phyloP scores from a whole-genome alignment of 2,888 invertebrate species.

The Chrysotoxum bicinctum region DNA sequence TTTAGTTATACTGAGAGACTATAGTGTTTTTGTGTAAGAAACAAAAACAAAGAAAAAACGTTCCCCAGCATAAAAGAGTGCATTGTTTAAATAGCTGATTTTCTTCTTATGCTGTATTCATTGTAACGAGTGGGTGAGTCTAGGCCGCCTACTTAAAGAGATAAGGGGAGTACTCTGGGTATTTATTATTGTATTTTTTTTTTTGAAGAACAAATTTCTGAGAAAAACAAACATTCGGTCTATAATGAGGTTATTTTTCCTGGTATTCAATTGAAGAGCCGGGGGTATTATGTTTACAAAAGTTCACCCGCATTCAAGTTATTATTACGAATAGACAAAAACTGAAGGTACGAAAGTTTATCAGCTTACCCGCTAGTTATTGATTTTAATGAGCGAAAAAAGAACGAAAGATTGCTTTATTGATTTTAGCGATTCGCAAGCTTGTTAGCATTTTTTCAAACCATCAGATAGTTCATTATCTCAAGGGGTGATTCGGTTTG shows the following conservation, averaged over 20 bases:
- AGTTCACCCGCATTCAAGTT: background rate
- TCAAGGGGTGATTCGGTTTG: too few relatives aligned
- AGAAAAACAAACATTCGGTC: background rate
- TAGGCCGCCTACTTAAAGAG: conserved; percentile 1
- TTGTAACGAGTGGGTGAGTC: conserved; percentile 17
- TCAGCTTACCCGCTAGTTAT: background rate
- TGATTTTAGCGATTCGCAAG: background rate
- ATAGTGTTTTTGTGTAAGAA: background rate
- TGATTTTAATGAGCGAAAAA: background rate
- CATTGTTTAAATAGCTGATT: conserved; percentile 25
- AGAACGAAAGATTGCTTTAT: background rate
- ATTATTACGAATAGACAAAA: background rate
- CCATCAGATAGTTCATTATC: too few relatives aligned
- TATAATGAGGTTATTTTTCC: conserved; percentile 14
- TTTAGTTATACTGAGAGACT: background rate
- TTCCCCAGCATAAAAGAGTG: conserved; percentile 28
- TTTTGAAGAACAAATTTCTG: background rate
- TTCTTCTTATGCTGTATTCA: background rate
- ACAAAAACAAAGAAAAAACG: background rate
- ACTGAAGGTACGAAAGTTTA: too few relatives aligned
- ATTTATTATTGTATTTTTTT: background rate
- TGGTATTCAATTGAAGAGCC: conserved; percentile 2
- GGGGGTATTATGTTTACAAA: background rate
- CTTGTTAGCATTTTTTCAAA: background rate
- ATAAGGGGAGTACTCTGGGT: background rate